Conservation (phyloP, 2,113 vertebrate genomes). For the Urocolius indicus region DNA sequence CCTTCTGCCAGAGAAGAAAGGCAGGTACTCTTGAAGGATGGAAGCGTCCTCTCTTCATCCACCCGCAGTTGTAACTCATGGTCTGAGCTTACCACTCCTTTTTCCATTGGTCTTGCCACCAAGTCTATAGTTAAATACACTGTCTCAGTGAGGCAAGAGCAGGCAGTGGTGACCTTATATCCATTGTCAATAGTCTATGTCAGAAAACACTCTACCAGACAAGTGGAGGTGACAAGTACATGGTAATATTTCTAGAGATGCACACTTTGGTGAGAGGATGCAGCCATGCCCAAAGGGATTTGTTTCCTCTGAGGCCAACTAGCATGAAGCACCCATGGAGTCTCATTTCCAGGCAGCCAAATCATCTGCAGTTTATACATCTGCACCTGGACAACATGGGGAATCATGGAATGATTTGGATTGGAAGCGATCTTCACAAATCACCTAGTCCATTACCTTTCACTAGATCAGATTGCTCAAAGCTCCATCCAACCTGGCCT, state of each 20-base stretch:
- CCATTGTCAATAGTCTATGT: neutral
- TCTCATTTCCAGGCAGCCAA: neutral
- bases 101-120: neutral
- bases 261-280: neutral
- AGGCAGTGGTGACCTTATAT: neutral
- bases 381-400: accelerated
- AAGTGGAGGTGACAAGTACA: neutral
- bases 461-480: neutral
- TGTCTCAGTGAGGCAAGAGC: neutral
- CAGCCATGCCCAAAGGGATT: neutral
- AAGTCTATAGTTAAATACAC: neutral
- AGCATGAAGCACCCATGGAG: neutral
- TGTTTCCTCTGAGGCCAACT: neutral
- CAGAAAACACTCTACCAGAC: neutral
- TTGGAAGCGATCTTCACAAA: neutral
- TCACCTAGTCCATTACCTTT: neutral
- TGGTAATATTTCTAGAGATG: neutral
- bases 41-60: neutral
- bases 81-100: neutral
- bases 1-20: neutral
- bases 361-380: neutral
- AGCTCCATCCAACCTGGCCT: neutral
- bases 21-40: neutral
- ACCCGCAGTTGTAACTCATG: neutral
- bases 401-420: neutral